Conservation (phyloP, 2,113 vertebrate species). For the Scartelaos histophorus region DNA sequence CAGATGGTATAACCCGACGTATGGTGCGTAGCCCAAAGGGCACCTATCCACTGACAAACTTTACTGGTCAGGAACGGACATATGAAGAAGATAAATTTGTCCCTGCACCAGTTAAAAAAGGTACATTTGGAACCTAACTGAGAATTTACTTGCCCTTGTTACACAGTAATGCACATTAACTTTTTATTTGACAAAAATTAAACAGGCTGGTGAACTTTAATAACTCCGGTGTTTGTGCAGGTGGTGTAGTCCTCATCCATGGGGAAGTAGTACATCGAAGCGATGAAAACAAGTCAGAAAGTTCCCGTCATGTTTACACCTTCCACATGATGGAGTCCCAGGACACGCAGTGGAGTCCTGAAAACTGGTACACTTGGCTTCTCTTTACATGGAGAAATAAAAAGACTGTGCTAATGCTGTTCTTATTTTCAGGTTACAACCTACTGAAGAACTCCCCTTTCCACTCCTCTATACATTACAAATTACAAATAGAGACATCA, state of each 20-base stretch:
- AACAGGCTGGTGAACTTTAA: not conserved
- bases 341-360: constrained; percentile 85
- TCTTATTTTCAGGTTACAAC: constrained; percentile 84
- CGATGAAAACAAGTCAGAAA: constrained; percentile 80
- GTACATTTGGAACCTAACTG: constrained; percentile 61
- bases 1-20: constrained; percentile 84
- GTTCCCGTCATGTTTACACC: constrained; percentile 87
- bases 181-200: not conserved
- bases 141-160: not conserved
- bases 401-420: not conserved
- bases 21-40: constrained; percentile 84
- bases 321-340: constrained; percentile 93
- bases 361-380: constrained; percentile 86
- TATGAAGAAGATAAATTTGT: constrained; percentile 79
- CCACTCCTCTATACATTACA: constrained; percentile 83
- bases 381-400: not conserved
- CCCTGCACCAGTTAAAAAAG: constrained; percentile 83
- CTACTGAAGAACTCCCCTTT: constrained; percentile 87
- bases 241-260: constrained; percentile 87
- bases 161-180: not conserved
- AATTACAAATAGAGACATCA: constrained; percentile 33
- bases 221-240: constrained; percentile 59
- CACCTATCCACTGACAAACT: constrained; percentile 76
- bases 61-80: constrained; percentile 80
- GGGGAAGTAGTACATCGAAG: constrained; percentile 95